Evolutionary conservation across 2,797 vertebrate genomes (phyloP).

Genomic region (Lateolabrax maculatus): DNA sequence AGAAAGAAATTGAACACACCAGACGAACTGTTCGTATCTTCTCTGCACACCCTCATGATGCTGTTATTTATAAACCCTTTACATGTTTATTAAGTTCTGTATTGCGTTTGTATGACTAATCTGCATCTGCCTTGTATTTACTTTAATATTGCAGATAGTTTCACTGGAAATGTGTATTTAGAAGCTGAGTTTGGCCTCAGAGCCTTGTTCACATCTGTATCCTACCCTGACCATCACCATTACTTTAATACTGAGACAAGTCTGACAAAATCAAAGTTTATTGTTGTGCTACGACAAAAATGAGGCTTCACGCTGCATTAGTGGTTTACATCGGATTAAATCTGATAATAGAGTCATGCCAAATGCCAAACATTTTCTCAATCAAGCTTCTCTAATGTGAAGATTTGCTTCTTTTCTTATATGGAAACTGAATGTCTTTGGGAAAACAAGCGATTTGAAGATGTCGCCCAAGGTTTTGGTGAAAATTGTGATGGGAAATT

Average conservation of each 20-base stretch:
- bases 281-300: too few species aligned
- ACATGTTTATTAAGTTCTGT: not conserved
- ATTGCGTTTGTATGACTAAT: too few species aligned
- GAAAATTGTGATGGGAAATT: too few species aligned
- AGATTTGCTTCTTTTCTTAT: not conserved
- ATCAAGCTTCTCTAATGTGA: not conserved
- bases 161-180: not conserved
- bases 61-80: not conserved
- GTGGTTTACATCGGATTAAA: too few species aligned
- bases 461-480: not conserved
- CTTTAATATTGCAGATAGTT: rapidly evolving
- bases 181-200: too few species aligned
- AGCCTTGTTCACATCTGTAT: too few species aligned
- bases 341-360: not conserved
- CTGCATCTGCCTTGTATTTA: not conserved
- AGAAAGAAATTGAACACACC: not conserved
- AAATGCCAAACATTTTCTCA: not conserved
- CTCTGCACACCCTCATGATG: not conserved
- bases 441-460: not conserved
- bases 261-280: too few species aligned
- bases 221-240: not conserved
- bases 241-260: too few species aligned
- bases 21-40: not conserved
- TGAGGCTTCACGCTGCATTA: too few species aligned
- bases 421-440: not conserved